Conservation (phyloP, 2,888 invertebrate species). For the Coelopa pilipes region DNA sequence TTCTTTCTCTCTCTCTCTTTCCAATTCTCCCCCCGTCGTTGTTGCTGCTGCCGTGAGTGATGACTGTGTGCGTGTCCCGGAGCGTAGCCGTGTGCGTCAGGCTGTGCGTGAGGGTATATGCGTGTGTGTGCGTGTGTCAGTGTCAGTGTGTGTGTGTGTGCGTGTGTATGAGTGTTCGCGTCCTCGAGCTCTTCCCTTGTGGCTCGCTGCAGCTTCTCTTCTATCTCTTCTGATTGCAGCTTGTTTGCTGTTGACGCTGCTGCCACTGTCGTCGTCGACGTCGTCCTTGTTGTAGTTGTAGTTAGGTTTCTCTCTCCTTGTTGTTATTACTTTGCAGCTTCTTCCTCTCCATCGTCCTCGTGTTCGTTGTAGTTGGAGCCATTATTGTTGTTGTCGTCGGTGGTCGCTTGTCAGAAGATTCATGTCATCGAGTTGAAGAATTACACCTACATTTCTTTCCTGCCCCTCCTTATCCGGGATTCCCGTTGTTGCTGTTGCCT, state of each 20-base stretch:
- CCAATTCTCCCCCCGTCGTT: no score
- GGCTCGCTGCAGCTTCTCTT: not conserved
- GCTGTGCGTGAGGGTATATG: not conserved
- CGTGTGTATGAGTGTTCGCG: not conserved
- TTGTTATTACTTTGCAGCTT: no score
- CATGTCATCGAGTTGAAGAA: constrained; percentile 5
- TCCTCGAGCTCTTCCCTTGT: not conserved
- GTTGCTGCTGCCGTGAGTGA: not conserved
- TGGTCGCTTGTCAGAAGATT: not conserved
- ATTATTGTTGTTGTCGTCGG: not conserved
- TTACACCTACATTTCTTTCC: constrained; percentile 5
- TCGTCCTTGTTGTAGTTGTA: not conserved
- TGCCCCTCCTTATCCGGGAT: not conserved
- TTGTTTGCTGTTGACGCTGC: not conserved
- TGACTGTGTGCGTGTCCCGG: no score
- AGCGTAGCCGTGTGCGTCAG: no score
- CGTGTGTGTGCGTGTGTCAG: not conserved
- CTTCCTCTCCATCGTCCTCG: no score
- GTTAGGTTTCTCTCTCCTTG: no score
- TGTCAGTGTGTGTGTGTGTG: not conserved
- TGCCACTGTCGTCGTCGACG: not conserved
- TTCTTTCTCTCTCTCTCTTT: no score
- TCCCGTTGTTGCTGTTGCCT: not conserved
- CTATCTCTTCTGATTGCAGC: not conserved
- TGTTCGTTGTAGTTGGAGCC: not conserved